Base-by-base conservation (phyloP, 2,797 vertebrate genomes). In the Moxostoma hubbsi region DNA sequence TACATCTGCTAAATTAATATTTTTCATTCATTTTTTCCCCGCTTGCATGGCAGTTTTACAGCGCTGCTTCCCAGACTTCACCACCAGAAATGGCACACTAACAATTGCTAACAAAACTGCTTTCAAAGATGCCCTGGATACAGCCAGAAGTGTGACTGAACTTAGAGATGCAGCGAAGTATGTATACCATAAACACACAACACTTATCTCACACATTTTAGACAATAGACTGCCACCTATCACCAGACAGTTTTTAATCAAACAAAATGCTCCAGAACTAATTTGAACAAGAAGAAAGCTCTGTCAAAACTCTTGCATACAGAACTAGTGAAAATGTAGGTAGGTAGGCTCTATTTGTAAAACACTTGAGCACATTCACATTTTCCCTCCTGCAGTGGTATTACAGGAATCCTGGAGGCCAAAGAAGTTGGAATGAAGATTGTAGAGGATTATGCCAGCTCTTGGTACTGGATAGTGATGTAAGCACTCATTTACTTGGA, bases 31-130 rank as follows among this genome's bases (percentile, higher is more conserved):
- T 36, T 36, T 36, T 36, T 36, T 36, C 36, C 36, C 51, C 12
- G 2, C 6, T 62, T 18, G 0, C 11, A 67, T 67, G 50, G 45
- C 88, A 98, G 96, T 96, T 89, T 90, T 98, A 51, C 95, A 95
- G 86, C 93, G 96, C 82, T 98, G 96, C 90, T 94, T 98, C 47
- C 96, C 96, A 70, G 95, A 96, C 89, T 94, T 97, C 85, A 92
- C 90, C 82, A 92, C 89, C 7, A 90, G 90, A 85, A 97, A 96
- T 24, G 96, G 95, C 59, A 92, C 93, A 0, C 87, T 96, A 75
- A 94, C 93, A 0, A 87, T 96, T 65, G 94, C 93, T n/a, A 95
- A 94, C 86, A 92, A 89, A 84, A 95, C 93, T 0, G 88, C 86
- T 0, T 96, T 96, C 84, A 91, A 89, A 86, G 96, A 98, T 9